Evolutionary conservation across 2,888 invertebrate genomes (phyloP), one percentile per base, ranked within the genome.

Genomic region (Ochropacha duplaris): DNA sequence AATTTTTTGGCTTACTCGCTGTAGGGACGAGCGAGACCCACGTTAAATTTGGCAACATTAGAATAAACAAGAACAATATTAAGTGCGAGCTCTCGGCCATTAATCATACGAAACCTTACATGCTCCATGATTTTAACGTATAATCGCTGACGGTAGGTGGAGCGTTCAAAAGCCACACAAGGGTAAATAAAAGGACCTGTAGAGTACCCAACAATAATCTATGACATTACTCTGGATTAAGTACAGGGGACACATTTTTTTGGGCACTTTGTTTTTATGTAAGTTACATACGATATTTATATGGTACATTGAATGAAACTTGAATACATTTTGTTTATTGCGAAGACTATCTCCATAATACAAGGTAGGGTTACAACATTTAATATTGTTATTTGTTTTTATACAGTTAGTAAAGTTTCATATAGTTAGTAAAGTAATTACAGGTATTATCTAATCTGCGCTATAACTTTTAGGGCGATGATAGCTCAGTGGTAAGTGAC

Each of bases 51-150:
- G 58, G 68, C 60, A 64, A 60, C 70, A 79, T 79, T 74, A 78
- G 64, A 76, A 76, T 74, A 79, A 80, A 79, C 78, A 74, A 68
- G 68, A 44, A 69, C 69, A 68, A 74, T 74, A 83, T 80, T 69
- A 80, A 78, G 72, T 78, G 76, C 31, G 34, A 28, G 69, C 65
- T 70, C 72, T 62, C 62, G 68, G 58, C 67, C 75, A 85, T 86
- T 79, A 80, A 83, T 86, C 85, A 85, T 76, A 71, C 68, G 64
- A 70, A 44, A 69, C 72, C 78, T 66, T 69, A 66, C 71, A 73
- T 73, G 73, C 69, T 66, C 74, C 74, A 69, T 69, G 78, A 77
- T 79, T 78, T 75, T 71, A 78, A 74, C 70, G 75, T 76, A 74
- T 74, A 74, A 79, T 71, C 72, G 72, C 71, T 74, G 71, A 72